phyloP scores from a whole-genome alignment of 2,797 vertebrate species.

The Scolopax rusticola region DNA sequence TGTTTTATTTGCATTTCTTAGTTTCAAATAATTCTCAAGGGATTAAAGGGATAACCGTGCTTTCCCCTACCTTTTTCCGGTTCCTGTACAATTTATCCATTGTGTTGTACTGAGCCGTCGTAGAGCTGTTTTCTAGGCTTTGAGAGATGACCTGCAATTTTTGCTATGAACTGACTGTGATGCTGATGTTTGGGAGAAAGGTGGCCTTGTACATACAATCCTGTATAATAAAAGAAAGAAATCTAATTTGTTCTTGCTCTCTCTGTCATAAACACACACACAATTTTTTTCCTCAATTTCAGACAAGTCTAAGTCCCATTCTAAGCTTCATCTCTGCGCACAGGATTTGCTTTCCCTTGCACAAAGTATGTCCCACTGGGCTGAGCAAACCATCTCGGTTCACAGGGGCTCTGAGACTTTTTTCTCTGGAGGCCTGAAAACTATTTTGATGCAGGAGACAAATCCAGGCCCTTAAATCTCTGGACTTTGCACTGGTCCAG shows the following conservation, averaged over 20 bases:
- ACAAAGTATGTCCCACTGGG: neutral
- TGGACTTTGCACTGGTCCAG: neutral
- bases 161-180: constrained; percentile 55
- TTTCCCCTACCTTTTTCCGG: neutral
- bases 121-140: constrained; percentile 50
- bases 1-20: constrained; percentile 35
- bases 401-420: neutral
- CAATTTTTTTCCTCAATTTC: neutral
- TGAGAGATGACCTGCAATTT: constrained; percentile 52
- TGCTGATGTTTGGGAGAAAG: constrained; percentile 53
- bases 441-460: neutral
- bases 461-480: neutral
- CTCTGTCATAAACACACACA: neutral
- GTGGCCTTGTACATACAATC: constrained; percentile 73
- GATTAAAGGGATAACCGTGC: neutral
- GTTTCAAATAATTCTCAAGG: neutral
- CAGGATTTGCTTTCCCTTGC: neutral
- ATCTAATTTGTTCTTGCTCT: neutral
- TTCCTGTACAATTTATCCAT: neutral
- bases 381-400: neutral
- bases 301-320: too few species aligned
- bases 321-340: neutral
- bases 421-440: neutral
- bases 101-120: constrained; percentile 35
- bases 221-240: constrained; percentile 76